These are phyloP conservation scores for Zaprionus inermis DNA, from an alignment of 1,140 invertebrate genomes.

Conservation along the genomic window DNA sequence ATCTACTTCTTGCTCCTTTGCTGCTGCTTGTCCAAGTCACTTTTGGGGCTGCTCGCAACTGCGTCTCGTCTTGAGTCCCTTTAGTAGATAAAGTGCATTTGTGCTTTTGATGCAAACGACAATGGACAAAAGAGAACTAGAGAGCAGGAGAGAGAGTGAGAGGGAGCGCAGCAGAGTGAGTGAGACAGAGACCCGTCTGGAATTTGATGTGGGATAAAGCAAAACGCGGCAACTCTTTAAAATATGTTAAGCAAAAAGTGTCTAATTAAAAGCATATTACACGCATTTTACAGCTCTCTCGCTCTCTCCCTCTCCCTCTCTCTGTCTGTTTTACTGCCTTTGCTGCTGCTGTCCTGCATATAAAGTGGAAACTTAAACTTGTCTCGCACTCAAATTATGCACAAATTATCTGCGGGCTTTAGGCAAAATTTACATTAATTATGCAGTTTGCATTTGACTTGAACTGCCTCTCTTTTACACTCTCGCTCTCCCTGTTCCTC, in stretches of 20 bases:
- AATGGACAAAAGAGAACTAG: constrained; percentile 5
- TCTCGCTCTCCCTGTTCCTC: not conserved
- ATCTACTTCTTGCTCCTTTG: constrained; percentile 1
- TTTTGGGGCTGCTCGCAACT: constrained; percentile 11
- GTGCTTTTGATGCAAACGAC: constrained; percentile 50
- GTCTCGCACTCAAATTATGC: constrained; percentile 50
- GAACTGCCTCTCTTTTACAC: not conserved
- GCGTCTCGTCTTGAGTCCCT: constrained; percentile 30
- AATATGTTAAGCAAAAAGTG: constrained; percentile 37
- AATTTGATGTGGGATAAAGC: not conserved
- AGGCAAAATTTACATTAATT: constrained; percentile 62
- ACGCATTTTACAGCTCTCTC: constrained; percentile 12
- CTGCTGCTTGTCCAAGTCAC: constrained; percentile 17
- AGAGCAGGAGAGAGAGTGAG: not conserved
- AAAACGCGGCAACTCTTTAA: not conserved
- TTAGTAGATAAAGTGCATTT: constrained; percentile 73
- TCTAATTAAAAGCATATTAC: constrained; percentile 64
- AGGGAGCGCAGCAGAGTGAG: not conserved
- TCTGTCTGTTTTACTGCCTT: not conserved
- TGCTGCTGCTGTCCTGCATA: constrained; percentile 33
- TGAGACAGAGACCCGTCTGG: not conserved
- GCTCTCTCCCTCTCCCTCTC: not conserved
- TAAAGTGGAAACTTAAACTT: constrained; percentile 28
- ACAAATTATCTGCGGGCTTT: constrained; percentile 56
- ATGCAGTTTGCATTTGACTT: constrained; percentile 58